Evolutionary conservation across 1,140 invertebrate species (phyloP).

Genomic region (Hestina assimilis): DNA sequence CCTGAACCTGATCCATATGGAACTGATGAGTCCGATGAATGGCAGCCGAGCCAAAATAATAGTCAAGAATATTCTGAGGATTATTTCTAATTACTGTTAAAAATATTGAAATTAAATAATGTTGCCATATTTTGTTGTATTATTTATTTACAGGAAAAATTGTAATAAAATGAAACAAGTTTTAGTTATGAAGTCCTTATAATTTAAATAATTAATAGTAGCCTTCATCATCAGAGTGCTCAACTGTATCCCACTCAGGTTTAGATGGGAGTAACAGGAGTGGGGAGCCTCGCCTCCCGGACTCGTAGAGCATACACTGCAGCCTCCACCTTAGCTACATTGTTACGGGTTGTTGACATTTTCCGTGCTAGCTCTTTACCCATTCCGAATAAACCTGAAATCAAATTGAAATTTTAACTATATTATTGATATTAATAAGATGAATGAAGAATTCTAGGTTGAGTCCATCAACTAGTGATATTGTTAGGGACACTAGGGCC

Average conservation of each 20-base stretch:
- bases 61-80: slow-evolving; percentile 42
- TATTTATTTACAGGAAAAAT: too few species aligned
- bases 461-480: too few species aligned
- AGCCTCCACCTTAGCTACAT: slow-evolving; percentile 89
- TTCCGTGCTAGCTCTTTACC: slow-evolving; percentile 87
- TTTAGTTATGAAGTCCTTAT: too few species aligned
- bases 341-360: slow-evolving; percentile 83
- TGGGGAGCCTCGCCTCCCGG: slow-evolving; percentile 84
- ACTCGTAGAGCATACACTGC: slow-evolving; percentile 91
- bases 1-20: slow-evolving; percentile 45
- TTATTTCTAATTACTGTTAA: slow-evolving; percentile 19
- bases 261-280: slow-evolving; percentile 35
- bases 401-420: slow-evolving; percentile 5
- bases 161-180: too few species aligned
- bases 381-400: slow-evolving; percentile 53
- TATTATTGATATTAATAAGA: too few species aligned
- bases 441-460: too few species aligned
- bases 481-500: too few species aligned
- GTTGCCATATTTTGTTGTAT: background rate
- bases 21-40: slow-evolving; percentile 60
- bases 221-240: slow-evolving; percentile 59
- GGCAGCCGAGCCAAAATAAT: slow-evolving; percentile 51
- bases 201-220: slow-evolving; percentile 44
- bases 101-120: background rate
- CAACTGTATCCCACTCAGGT: slow-evolving; percentile 35